Evolutionary conservation across 1,140 invertebrate species (phyloP).

Genomic region (Ditylenchus dipsaci): DNA sequence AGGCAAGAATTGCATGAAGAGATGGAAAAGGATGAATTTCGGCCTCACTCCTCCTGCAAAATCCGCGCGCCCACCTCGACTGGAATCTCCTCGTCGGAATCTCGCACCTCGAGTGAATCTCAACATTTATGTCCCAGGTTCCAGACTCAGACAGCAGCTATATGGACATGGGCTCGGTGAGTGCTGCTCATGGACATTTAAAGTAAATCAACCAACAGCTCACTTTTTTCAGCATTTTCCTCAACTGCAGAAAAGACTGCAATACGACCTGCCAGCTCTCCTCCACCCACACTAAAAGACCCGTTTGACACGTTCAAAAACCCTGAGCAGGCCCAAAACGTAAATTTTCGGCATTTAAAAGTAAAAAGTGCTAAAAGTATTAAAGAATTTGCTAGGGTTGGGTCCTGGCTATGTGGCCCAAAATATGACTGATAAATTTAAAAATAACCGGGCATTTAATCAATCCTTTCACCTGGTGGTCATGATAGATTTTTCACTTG

Average conservation of each 20-base stretch:
- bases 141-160: background rate
- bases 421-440: too few species aligned
- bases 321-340: background rate
- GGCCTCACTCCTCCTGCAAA: too few species aligned
- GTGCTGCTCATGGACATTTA: background rate
- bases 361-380: too few species aligned
- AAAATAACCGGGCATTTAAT: too few species aligned
- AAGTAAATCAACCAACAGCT: background rate
- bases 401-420: too few species aligned
- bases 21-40: too few species aligned
- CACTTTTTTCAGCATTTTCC: background rate
- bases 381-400: too few species aligned
- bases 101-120: background rate
- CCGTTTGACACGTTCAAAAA: background rate
- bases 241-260: background rate
- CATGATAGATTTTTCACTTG: too few species aligned
- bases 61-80: background rate
- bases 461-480: too few species aligned
- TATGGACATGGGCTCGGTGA: background rate
- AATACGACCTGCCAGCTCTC: conserved; percentile 9
- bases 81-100: background rate
- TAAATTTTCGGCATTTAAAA: background rate
- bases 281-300: background rate
- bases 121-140: background rate
- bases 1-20: too few species aligned